Percentiles rank a stretch among this genome's conserved stretches.
These are phyloP conservation scores for Drosophila lacteicornis DNA, from an alignment of 1,140 invertebrate species.

Conservation along the genomic window DNA sequence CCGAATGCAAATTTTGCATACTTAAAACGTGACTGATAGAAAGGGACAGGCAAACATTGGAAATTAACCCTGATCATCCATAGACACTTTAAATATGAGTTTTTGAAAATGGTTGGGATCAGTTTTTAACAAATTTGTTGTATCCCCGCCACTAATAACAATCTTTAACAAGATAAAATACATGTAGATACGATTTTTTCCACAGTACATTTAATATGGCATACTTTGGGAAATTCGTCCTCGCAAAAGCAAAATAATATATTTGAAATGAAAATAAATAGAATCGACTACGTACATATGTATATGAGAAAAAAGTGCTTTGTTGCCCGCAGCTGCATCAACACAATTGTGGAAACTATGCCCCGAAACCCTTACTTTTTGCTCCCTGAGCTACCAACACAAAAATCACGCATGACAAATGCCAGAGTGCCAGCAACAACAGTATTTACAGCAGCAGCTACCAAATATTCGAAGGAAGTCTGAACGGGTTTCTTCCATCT, in stretches of 20 bases:
- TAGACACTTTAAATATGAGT: background rate
- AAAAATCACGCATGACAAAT: conserved; percentile 81
- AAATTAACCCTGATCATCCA: background rate
- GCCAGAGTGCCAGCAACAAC: conserved; percentile 63
- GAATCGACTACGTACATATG: conserved; percentile 1
- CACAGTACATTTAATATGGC: background rate
- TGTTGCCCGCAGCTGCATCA: conserved; percentile 67
- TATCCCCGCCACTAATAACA: background rate
- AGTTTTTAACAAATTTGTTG: background rate
- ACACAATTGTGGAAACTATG: conserved; percentile 59
- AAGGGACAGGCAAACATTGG: background rate
- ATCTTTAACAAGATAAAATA: background rate
- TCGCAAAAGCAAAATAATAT: background rate
- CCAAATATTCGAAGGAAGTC: conserved; percentile 41
- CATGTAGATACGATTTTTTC: background rate
- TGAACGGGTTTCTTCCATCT: conserved; percentile 28
- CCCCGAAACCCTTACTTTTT: conserved; percentile 12
- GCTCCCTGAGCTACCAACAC: conserved; percentile 25
- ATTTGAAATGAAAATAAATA: conserved; percentile 28
- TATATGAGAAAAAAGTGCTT: conserved; percentile 40
- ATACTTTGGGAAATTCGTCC: background rate
- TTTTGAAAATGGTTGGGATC: no score
- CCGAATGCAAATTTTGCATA: conserved; percentile 74
- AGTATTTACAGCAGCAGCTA: conserved; percentile 15
- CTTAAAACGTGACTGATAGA: conserved; percentile 56